These are phyloP conservation scores for Stegastes partitus DNA, from an alignment of 2,113 vertebrate species.

Conservation along the genomic window DNA sequence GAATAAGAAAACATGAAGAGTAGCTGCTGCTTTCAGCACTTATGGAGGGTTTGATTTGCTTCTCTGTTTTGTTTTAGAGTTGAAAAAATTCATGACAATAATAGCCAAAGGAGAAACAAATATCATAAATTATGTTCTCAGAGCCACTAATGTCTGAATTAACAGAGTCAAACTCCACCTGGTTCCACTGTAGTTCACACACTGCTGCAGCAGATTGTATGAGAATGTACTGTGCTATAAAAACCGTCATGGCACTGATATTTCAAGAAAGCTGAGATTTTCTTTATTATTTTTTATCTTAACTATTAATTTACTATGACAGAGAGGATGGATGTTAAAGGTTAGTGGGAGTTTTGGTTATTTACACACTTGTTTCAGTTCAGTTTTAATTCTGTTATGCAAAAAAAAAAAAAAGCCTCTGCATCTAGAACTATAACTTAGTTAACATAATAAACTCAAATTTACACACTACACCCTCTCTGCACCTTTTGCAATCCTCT, in stretches of 20 bases:
- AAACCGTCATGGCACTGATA: neutral
- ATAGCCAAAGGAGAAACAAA: too few species aligned
- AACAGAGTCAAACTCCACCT: too few species aligned
- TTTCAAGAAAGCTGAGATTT: neutral
- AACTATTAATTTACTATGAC: neutral
- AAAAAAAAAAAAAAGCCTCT: neutral
- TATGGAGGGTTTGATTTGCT: too few species aligned
- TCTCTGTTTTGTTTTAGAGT: too few species aligned
- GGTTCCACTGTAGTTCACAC: too few species aligned
- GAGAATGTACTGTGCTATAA: neutral
- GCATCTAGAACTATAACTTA: neutral
- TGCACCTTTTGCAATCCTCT: neutral
- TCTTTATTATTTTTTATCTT: neutral
- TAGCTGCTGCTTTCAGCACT: too few species aligned
- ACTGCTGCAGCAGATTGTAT: neutral
- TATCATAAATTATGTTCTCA: too few species aligned
- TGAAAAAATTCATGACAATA: too few species aligned
- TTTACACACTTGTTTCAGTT: neutral
- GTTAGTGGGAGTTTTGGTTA: neutral
- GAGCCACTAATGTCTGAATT: too few species aligned
- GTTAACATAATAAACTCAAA: neutral
- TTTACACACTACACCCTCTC: neutral
- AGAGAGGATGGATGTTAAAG: neutral
- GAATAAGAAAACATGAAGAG: too few species aligned
- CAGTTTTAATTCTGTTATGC: neutral